Evolutionary conservation across 2,113 vertebrate genomes (phyloP).

Genomic region (Otolemur garnettii): DNA sequence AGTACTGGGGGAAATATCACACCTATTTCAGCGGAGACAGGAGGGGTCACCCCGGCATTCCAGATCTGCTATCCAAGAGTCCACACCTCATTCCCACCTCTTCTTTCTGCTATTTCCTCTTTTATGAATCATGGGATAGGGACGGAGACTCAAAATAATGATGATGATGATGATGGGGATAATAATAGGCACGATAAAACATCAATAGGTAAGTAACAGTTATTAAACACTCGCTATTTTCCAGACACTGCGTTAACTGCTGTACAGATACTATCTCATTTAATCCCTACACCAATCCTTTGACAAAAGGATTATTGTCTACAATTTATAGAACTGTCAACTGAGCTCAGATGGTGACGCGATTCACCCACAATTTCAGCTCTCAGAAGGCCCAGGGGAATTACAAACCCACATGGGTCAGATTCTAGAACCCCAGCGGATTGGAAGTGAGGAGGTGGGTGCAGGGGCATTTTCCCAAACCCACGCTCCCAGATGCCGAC

Average conservation of each 20-base stretch:
- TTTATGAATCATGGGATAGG: constrained; percentile 28
- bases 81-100: constrained; percentile 17
- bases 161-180: neutral
- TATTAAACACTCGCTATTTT: neutral
- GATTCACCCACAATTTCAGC: neutral
- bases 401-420: neutral
- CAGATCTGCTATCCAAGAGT: neutral
- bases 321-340: neutral
- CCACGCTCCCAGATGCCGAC: neutral
- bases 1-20: fast-evolving
- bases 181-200: neutral
- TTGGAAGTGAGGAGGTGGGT: neutral
- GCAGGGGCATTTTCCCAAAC: neutral
- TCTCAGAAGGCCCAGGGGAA: neutral
- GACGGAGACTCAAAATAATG: constrained; percentile 16
- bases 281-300: neutral
- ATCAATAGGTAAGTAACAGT: neutral
- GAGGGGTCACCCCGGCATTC: no score
- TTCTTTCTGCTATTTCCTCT: neutral
- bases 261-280: neutral
- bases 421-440: neutral
- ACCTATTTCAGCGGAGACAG: fast-evolving
- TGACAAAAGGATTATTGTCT: neutral
- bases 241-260: neutral
- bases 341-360: neutral